Conservation (phyloP, 2,797 vertebrate genomes). For the Euphonia xanthogaster region DNA sequence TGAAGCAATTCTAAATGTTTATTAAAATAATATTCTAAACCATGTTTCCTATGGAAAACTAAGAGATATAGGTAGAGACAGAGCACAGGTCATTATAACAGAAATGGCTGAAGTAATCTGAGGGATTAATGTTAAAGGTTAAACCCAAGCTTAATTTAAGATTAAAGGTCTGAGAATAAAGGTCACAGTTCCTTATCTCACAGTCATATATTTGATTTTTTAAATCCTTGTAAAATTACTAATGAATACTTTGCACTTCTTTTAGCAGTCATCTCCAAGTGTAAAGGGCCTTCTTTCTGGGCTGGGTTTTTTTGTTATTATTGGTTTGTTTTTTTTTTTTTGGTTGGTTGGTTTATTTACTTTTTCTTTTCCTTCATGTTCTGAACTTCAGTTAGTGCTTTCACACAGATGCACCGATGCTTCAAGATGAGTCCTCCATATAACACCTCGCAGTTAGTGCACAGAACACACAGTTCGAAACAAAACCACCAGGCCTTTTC, state of each 20-base stretch:
- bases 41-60: background rate
- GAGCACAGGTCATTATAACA: background rate
- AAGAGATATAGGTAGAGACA: background rate
- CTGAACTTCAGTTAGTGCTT: background rate
- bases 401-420: background rate
- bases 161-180: background rate
- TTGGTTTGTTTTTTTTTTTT: too few relatives aligned
- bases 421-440: background rate
- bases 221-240: background rate
- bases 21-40: background rate
- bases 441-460: background rate
- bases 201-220: background rate
- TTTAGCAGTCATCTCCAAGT: background rate
- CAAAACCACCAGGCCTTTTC: background rate
- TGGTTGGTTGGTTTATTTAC: background rate
- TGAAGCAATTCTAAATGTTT: background rate
- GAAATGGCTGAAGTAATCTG: background rate
- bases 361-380: background rate
- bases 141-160: background rate
- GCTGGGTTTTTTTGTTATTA: accelerated
- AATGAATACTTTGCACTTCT: background rate
- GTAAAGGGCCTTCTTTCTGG: background rate
- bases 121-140: background rate
- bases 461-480: background rate
- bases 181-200: background rate